phyloP scores from a whole-genome alignment of 2,888 invertebrate genomes.

The Operophtera brumata region DNA sequence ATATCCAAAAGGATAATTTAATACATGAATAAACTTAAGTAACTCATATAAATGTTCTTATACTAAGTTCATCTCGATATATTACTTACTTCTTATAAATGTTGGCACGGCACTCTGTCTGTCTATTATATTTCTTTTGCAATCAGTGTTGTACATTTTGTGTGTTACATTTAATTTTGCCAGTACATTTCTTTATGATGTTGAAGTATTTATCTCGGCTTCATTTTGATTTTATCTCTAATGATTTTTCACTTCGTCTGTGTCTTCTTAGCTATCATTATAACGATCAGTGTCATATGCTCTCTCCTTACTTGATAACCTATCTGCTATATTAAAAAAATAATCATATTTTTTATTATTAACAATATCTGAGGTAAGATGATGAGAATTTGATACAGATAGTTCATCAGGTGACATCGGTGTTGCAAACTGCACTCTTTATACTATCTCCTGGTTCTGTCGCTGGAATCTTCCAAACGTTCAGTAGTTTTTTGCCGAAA shows the following conservation, averaged over 20 bases:
- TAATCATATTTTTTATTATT: not conserved
- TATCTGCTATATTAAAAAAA: slow-evolving; percentile 40
- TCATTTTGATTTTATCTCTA: slow-evolving; percentile 63
- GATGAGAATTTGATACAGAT: slow-evolving; percentile 35
- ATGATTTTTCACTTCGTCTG: slow-evolving; percentile 70
- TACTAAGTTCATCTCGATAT: slow-evolving; percentile 18
- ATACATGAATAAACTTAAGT: slow-evolving; percentile 14
- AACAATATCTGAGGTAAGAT: not conserved
- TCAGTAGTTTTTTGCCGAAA: slow-evolving; percentile 68
- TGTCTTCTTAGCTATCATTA: slow-evolving; percentile 77
- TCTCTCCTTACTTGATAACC: slow-evolving; percentile 66
- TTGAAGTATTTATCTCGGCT: slow-evolving; percentile 68
- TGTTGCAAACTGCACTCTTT: slow-evolving; percentile 82
- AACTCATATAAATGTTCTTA: slow-evolving; percentile 12
- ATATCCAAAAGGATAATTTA: slow-evolving; percentile 19
- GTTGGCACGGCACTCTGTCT: slow-evolving; percentile 71
- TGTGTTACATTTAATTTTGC: slow-evolving; percentile 72
- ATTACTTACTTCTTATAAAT: slow-evolving; percentile 32
- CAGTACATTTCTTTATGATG: slow-evolving; percentile 60
- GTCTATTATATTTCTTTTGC: slow-evolving; percentile 63
- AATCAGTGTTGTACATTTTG: slow-evolving; percentile 75
- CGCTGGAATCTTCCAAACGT: slow-evolving; percentile 75
- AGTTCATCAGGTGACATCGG: slow-evolving; percentile 68
- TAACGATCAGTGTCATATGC: slow-evolving; percentile 71
- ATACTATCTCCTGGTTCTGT: slow-evolving; percentile 78